Evolutionary conservation across 2,888 invertebrate species (phyloP).

Genomic region (Sacculina carcini): DNA sequence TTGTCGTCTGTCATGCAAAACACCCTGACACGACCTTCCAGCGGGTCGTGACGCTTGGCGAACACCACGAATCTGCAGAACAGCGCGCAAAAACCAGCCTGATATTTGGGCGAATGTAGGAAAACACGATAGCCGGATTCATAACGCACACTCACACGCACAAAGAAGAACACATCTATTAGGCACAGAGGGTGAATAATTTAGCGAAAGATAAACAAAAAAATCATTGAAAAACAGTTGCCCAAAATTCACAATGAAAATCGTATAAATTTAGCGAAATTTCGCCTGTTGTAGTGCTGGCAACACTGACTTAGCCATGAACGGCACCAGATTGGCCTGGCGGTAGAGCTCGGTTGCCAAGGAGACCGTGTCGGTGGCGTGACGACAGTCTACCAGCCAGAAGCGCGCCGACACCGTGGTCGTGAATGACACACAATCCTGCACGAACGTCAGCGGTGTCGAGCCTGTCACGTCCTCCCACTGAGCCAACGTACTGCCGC

Average conservation of each 20-base stretch:
- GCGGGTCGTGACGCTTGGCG: slow-evolving; percentile 74
- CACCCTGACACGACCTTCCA: slow-evolving; percentile 72
- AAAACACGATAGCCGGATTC: too few species aligned
- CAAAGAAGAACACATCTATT: too few species aligned
- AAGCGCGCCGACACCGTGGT: slow-evolving; percentile 97
- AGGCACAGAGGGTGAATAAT: too few species aligned
- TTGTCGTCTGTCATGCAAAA: slow-evolving; percentile 99
- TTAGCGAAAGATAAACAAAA: too few species aligned
- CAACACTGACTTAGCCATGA: slow-evolving; percentile 87
- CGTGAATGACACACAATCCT: slow-evolving; percentile 97
- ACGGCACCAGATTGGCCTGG: slow-evolving; percentile 94
- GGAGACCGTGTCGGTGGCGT: slow-evolving; percentile 84
- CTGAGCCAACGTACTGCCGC: slow-evolving; percentile 88
- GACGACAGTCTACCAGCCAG: slow-evolving; percentile 97
- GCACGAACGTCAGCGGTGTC: slow-evolving; percentile 90
- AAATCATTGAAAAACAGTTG: too few species aligned
- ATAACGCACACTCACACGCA: too few species aligned
- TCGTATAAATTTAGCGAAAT: too few species aligned
- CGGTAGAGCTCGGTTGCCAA: slow-evolving; percentile 97
- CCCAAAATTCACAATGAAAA: too few species aligned
- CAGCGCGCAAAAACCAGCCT: too few species aligned
- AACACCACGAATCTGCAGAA: slow-evolving; percentile 98
- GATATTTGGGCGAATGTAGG: too few species aligned
- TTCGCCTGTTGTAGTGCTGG: too few species aligned
- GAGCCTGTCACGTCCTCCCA: slow-evolving; percentile 99